A percentile compares a stretch with the other conserved stretches of the same genome.
phyloP scores from a whole-genome alignment of 1,140 invertebrate species.

The Cylas formicarius region DNA sequence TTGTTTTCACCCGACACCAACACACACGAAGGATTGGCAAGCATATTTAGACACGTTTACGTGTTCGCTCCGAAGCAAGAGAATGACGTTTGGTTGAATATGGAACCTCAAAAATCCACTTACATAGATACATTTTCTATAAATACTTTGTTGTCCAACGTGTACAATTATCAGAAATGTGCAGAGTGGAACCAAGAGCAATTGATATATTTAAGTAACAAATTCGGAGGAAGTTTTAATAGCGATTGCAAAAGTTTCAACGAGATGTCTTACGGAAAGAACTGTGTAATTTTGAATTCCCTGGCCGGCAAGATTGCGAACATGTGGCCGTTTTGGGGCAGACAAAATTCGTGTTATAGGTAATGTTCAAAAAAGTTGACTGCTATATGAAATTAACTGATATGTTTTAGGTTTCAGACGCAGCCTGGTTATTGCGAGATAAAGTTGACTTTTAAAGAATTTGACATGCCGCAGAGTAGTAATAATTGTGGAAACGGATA shows the following conservation, averaged over 20 bases:
- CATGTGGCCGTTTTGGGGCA: too few relatives aligned
- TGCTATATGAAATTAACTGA: background rate
- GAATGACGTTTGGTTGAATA: constrained; percentile 1
- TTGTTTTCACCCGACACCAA: constrained; percentile 13
- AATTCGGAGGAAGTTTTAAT: constrained; percentile 9
- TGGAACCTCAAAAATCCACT: constrained; percentile 29
- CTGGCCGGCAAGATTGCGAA: constrained; percentile 32
- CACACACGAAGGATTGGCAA: background rate
- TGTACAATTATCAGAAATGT: constrained; percentile 20
- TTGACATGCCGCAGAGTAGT: constrained; percentile 26
- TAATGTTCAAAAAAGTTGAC: constrained; percentile 13
- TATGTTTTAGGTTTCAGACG: constrained; percentile 22
- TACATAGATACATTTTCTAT: constrained; percentile 27
- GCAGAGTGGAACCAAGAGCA: constrained; percentile 24
- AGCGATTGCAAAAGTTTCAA: constrained; percentile 13
- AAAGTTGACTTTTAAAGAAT: constrained; percentile 23
- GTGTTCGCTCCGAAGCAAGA: constrained; percentile 26
- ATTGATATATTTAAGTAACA: constrained; percentile 12
- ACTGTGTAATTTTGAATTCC: constrained; percentile 27
- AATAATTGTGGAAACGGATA: constrained; percentile 27
- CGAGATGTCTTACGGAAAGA: constrained; percentile 4
- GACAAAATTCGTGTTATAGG: constrained; percentile 35
- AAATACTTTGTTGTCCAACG: constrained; percentile 19
- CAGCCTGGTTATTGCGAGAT: constrained; percentile 29
- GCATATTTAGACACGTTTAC: constrained; percentile 29